phyloP scores from a whole-genome alignment of 1,140 invertebrate genomes.

The Drosophila pseudoobscura region DNA sequence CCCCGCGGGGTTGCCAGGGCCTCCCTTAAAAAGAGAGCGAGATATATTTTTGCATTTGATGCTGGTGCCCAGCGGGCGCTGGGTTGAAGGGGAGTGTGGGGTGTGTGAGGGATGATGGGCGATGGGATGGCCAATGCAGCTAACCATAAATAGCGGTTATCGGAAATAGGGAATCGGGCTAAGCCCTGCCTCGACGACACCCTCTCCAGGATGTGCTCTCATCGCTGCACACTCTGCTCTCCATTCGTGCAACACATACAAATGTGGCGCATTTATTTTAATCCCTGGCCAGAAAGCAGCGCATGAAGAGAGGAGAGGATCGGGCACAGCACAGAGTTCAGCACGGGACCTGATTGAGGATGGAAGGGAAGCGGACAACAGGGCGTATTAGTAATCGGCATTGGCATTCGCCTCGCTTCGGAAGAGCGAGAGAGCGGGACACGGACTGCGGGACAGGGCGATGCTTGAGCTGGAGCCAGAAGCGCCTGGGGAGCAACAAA shows the following conservation, averaged over 20 bases:
- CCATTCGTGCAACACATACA: constrained; percentile 68
- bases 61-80: constrained; percentile 14
- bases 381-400: constrained; percentile 75
- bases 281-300: constrained; percentile 47
- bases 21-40: constrained; percentile 7
- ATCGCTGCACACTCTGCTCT: neutral
- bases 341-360: too few relatives aligned
- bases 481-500: constrained; percentile 65
- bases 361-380: constrained; percentile 26
- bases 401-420: constrained; percentile 56
- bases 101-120: constrained; percentile 1
- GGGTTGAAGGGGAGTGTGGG: neutral
- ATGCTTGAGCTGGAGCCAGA: constrained; percentile 45
- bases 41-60: constrained; percentile 58
- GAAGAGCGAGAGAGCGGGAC: too few relatives aligned
- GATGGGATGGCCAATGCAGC: constrained; percentile 43
- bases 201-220: neutral
- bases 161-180: constrained; percentile 38
- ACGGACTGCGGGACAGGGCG: neutral
- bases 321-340: neutral
- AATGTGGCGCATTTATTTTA: constrained; percentile 78
- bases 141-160: constrained; percentile 75
- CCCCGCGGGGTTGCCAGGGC: neutral
- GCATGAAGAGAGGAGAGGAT: constrained; percentile 6
- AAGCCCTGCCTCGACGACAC: constrained; percentile 4